Conservation (phyloP, 2,113 vertebrate species). For the Synodontis membranacea region DNA sequence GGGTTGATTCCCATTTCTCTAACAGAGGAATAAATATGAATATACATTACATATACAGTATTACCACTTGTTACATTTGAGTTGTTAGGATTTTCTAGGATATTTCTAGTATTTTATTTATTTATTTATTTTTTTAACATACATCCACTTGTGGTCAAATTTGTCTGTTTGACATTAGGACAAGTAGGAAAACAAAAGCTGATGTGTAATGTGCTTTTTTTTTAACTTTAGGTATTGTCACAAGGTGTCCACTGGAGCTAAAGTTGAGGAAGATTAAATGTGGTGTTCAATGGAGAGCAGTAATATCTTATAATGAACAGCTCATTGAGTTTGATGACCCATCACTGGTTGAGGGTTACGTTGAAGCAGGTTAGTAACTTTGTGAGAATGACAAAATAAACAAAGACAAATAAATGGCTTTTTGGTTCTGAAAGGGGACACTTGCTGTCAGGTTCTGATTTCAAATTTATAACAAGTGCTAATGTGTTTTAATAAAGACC, state of each 20-base stretch:
- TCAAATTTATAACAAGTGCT: not conserved
- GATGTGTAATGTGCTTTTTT: not conserved
- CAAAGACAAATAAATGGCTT: not conserved
- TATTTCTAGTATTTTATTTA: too few relatives aligned
- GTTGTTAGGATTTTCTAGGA: not conserved
- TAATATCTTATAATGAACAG: slow-evolving; percentile 42
- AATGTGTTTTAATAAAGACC: not conserved
- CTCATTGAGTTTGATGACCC: slow-evolving; percentile 48
- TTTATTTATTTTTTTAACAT: not conserved
- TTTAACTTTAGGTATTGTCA: slow-evolving; percentile 56
- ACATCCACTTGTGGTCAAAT: too few relatives aligned
- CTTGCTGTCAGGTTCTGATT: not conserved
- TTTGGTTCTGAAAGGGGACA: not conserved
- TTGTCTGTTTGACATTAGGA: not conserved
- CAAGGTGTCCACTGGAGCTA: slow-evolving; percentile 57
- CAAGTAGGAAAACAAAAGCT: not conserved
- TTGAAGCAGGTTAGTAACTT: slow-evolving; percentile 41
- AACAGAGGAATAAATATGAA: not conserved
- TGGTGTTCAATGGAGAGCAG: slow-evolving; percentile 40
- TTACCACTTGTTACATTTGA: not conserved
- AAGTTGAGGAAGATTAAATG: slow-evolving; percentile 50
- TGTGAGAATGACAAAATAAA: not conserved
- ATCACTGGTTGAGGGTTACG: slow-evolving; percentile 41
- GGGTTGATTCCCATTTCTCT: not conserved
- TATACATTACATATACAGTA: not conserved